A percentile compares a stretch with the other conserved stretches of the same genome.
phyloP scores from a whole-genome alignment of 1,140 invertebrate species.

The Sinella curviseta region DNA sequence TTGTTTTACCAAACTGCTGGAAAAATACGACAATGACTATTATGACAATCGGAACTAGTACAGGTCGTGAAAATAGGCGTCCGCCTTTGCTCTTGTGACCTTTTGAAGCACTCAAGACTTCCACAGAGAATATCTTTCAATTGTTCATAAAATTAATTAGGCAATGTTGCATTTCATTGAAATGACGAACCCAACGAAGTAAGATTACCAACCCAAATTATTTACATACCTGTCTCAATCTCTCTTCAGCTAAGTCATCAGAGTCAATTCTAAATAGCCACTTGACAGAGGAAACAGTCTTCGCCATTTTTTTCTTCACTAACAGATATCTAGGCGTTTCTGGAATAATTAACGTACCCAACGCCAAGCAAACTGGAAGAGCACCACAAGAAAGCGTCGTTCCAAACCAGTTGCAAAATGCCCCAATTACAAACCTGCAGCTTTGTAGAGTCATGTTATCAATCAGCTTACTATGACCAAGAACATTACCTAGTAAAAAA shows the following conservation, averaged over 20 bases:
- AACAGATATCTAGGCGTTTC: slow-evolving; percentile 75
- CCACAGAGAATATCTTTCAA: too few species aligned
- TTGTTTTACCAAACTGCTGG: slow-evolving; percentile 12
- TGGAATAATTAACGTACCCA: slow-evolving; percentile 80
- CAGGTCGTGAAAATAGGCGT: neutral
- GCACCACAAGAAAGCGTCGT: slow-evolving; percentile 73
- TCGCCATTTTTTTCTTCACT: slow-evolving; percentile 62
- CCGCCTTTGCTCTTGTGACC: too few species aligned
- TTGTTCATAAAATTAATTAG: too few species aligned
- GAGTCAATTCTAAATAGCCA: slow-evolving; percentile 72
- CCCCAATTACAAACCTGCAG: slow-evolving; percentile 70
- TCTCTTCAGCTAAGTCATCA: slow-evolving; percentile 54
- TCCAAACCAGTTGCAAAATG: slow-evolving; percentile 74
- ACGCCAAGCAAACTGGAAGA: slow-evolving; percentile 72
- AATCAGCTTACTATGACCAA: neutral
- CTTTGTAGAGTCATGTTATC: slow-evolving; percentile 28
- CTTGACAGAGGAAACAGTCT: slow-evolving; percentile 70
- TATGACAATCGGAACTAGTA: neutral
- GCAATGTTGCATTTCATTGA: too few species aligned
- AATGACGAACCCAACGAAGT: too few species aligned
- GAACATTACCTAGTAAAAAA: neutral
- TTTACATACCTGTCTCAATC: neutral
- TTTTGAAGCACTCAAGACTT: too few species aligned
- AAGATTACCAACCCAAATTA: too few species aligned
- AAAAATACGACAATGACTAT: neutral